These are phyloP conservation scores for Galendromus occidentalis DNA, from an alignment of 1,140 invertebrate species.

Conservation along the genomic window DNA sequence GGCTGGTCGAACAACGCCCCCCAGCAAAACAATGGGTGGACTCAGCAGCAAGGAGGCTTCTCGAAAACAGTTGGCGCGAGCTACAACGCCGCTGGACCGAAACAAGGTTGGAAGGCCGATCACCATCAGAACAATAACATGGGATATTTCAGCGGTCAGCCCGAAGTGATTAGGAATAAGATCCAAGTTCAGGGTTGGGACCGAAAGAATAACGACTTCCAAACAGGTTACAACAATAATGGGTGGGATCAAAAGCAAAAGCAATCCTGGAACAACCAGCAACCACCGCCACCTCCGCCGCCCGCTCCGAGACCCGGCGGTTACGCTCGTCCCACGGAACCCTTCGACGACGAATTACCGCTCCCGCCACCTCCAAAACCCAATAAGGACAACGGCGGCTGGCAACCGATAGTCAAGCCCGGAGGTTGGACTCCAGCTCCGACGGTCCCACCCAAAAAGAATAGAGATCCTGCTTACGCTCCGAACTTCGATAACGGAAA, in stretches of 20 bases:
- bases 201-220: background rate
- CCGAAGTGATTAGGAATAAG: background rate
- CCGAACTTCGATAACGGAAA: background rate
- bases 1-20: background rate
- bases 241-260: conserved; percentile 1
- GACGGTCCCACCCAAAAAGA: background rate
- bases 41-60: background rate
- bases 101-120: too few species aligned
- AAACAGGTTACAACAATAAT: background rate
- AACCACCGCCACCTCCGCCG: background rate
- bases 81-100: background rate
- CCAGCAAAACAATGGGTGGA: background rate
- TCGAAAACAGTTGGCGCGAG: background rate
- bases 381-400: background rate
- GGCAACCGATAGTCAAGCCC: background rate
- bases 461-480: background rate
- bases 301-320: background rate
- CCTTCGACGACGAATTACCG: background rate
- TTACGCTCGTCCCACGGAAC: background rate
- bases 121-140: background rate
- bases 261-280: background rate
- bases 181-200: conserved; percentile 3
- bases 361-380: background rate
- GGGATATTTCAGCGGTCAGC: conserved; percentile 2
- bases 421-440: background rate